Conservation (phyloP, 30 jellyfish, hydroid and myxozoan species). For the Nemopilema nomurai region DNA sequence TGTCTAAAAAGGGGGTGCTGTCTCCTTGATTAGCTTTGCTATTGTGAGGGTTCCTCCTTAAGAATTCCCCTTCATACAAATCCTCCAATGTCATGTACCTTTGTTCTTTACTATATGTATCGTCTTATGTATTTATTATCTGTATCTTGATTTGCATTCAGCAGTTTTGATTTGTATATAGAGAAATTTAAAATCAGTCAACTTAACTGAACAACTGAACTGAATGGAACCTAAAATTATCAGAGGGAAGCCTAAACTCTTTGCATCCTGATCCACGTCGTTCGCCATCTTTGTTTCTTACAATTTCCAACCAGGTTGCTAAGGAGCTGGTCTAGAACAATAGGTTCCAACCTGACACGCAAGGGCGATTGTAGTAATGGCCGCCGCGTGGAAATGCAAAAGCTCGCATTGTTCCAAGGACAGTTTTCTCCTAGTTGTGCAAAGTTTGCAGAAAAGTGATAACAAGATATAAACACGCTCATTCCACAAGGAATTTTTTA, state of each 20-base stretch:
- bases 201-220: background rate
- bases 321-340: conserved; percentile 39
- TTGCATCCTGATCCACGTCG: conserved; percentile 33
- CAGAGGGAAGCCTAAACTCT: no score
- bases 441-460: conserved; percentile 4
- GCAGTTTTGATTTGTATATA: background rate
- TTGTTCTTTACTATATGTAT: background rate
- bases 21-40: background rate
- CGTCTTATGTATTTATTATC: background rate
- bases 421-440: conserved; percentile 53
- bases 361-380: background rate
- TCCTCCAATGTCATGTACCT: background rate
- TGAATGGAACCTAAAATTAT: background rate
- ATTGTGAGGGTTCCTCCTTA: background rate
- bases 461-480: background rate
- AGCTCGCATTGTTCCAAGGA: background rate
- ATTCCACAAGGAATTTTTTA: background rate
- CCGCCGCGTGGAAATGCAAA: background rate
- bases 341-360: conserved; percentile 2
- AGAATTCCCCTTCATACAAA: background rate
- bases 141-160: background rate
- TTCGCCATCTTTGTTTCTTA: conserved; percentile 39
- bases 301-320: conserved; percentile 30
- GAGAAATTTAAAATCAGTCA: background rate
- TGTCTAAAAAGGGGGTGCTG: background rate